These are phyloP conservation scores for Crenichthys baileyi DNA, from an alignment of 2,797 vertebrate species.

Conservation along the genomic window DNA sequence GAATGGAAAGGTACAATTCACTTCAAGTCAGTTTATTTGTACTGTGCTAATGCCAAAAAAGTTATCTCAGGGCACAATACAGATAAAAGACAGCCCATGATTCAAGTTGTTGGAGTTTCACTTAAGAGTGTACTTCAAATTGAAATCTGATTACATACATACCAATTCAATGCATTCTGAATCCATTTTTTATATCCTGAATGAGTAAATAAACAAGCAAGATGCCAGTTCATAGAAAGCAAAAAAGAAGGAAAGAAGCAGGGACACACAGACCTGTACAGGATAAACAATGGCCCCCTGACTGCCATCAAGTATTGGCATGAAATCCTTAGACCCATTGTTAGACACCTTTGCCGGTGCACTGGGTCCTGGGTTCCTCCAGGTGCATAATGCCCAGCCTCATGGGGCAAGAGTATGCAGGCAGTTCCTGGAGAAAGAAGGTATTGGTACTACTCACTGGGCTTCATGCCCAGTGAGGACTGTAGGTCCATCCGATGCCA, in stretches of 20 bases:
- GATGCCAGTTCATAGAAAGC: neutral
- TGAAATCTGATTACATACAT: neutral
- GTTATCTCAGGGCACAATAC: neutral
- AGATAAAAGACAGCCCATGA: neutral
- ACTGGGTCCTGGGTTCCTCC: no score
- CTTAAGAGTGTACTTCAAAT: neutral
- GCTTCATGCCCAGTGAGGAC: no score
- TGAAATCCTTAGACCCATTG: no score
- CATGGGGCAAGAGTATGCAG: no score
- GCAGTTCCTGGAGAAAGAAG: no score
- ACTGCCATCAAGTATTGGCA: no score
- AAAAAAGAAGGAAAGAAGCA: neutral
- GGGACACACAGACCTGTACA: no score
- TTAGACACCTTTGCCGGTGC: no score
- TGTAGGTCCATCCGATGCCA: no score
- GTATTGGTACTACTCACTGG: no score
- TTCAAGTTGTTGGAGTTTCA: neutral
- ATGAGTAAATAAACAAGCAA: neutral
- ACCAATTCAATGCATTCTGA: neutral
- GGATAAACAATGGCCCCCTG: no score
- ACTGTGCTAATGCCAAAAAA: neutral
- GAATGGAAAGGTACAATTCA: constrained; percentile 83
- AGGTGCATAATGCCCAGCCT: no score
- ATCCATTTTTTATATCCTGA: neutral
- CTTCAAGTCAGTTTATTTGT: neutral